phyloP scores from a whole-genome alignment of 2,797 vertebrate genomes.

The Potorous gilbertii region DNA sequence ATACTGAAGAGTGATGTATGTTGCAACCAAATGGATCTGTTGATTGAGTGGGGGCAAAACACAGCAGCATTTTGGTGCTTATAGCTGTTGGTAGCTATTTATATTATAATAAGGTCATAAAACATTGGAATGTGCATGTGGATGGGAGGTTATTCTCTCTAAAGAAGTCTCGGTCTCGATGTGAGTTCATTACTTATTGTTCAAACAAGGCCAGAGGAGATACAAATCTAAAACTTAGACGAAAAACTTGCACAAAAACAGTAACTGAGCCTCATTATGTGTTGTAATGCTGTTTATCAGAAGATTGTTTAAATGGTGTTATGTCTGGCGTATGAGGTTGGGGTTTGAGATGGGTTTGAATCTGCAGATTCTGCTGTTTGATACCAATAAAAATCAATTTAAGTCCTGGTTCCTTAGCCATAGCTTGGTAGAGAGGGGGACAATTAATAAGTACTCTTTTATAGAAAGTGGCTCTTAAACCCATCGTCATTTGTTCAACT shows the following conservation, averaged over 20 bases:
- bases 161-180: background rate
- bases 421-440: background rate
- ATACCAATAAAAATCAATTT: background rate
- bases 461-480: background rate
- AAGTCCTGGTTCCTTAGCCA: background rate
- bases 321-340: background rate
- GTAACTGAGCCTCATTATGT: background rate
- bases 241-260: background rate
- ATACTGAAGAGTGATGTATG: fast-evolving
- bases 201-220: slow-evolving; percentile 5
- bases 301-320: background rate
- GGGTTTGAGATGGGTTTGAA: background rate
- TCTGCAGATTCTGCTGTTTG: background rate
- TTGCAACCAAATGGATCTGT: background rate
- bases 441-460: background rate
- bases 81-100: slow-evolving; percentile 27
- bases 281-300: slow-evolving; percentile 11
- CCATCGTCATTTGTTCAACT: background rate
- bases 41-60: background rate
- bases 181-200: background rate
- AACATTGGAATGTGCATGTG: background rate
- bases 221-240: background rate
- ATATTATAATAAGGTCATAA: background rate
- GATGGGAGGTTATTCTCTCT: background rate
- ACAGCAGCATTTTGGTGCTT: slow-evolving; percentile 37